These are phyloP conservation scores for Mesorhabditis belari DNA, from an alignment of 2,888 invertebrate species.

Conservation along the genomic window DNA sequence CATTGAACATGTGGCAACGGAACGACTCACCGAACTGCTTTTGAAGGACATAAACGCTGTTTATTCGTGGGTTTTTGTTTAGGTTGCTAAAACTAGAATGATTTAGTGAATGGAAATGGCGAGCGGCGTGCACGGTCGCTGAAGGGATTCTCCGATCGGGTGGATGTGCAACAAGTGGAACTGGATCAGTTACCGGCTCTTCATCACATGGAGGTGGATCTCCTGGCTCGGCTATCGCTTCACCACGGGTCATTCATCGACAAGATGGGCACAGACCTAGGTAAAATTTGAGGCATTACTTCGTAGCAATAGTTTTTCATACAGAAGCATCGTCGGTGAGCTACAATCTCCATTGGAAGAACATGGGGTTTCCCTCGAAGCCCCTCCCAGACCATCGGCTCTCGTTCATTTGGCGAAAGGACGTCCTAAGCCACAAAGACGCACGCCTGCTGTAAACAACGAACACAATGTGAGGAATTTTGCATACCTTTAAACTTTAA, in stretches of 20 bases:
- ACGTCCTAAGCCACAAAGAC: constrained; percentile 12
- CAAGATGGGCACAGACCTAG: not conserved
- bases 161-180: constrained; percentile 10
- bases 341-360: constrained; percentile 4
- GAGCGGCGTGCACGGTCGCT: constrained; percentile 20
- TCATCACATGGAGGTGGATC: not conserved
- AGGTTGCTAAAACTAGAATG: not conserved
- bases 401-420: constrained; percentile 29
- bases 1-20: constrained; percentile 15
- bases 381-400: constrained; percentile 26
- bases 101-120: constrained; percentile 30
- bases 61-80: constrained; percentile 7
- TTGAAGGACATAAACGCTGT: constrained; percentile 19
- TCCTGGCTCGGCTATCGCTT: not conserved
- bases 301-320: constrained; percentile 15
- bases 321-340: constrained; percentile 26
- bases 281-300: not conserved
- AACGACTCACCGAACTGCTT: constrained; percentile 19
- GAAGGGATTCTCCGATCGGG: constrained; percentile 15
- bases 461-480: not conserved
- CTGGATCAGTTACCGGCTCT: not conserved
- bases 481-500: not conserved
- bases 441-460: not conserved
- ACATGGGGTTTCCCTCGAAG: constrained; percentile 17
- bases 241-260: constrained; percentile 12